phyloP scores from a whole-genome alignment of 1,140 invertebrate species.

The Drosophila yakuba region DNA sequence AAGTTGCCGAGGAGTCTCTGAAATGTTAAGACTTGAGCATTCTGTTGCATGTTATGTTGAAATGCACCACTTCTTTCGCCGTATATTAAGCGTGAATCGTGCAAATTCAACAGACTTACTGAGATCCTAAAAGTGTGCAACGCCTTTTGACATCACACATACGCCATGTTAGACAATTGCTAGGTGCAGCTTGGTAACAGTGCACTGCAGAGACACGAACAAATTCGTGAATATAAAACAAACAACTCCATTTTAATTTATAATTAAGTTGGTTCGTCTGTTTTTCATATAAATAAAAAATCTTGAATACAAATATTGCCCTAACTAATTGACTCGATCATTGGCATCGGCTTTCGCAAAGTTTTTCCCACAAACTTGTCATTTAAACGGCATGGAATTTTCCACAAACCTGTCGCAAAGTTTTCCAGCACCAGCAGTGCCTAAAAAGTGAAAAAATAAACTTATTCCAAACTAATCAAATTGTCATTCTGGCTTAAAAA shows the following conservation, averaged over 20 bases:
- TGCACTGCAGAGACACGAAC: background rate
- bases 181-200: slow-evolving; percentile 4
- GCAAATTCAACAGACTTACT: background rate
- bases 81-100: slow-evolving; percentile 4
- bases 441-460: slow-evolving; percentile 7
- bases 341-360: background rate
- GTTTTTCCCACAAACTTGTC: slow-evolving; percentile 12
- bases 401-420: slow-evolving; percentile 29
- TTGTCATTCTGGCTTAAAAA: slow-evolving; percentile 39
- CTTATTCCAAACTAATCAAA: slow-evolving; percentile 59
- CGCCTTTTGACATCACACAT: slow-evolving; percentile 29
- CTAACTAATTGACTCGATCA: background rate
- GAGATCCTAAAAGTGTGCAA: slow-evolving; percentile 47
- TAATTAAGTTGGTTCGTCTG: background rate
- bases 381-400: slow-evolving; percentile 18
- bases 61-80: slow-evolving; percentile 16
- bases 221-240: background rate
- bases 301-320: background rate
- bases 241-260: background rate
- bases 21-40: slow-evolving; percentile 20
- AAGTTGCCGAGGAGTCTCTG: slow-evolving; percentile 16
- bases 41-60: slow-evolving; percentile 29
- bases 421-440: slow-evolving; percentile 9
- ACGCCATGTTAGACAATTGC: slow-evolving; percentile 16
- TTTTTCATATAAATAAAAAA: background rate